Conservation (phyloP, 1,140 invertebrate species). For the Mesaphorura yosii region DNA sequence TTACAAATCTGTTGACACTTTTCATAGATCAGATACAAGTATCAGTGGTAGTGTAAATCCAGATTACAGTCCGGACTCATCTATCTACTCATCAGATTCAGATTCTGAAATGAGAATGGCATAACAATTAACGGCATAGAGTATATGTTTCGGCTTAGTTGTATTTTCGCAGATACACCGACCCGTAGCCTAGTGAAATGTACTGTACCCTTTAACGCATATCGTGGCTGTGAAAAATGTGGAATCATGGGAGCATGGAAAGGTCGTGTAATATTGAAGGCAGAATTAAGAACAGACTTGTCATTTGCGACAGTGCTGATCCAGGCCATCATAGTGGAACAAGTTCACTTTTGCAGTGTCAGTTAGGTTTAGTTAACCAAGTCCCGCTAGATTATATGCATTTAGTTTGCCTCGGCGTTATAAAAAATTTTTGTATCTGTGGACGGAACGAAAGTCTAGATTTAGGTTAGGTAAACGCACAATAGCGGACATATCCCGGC, state of each 20-base stretch:
- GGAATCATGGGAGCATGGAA: conserved; percentile 7
- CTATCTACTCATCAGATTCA: conserved; percentile 11
- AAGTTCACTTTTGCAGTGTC: conserved; percentile 19
- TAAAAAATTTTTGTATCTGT: conserved; percentile 31
- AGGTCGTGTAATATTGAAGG: conserved; percentile 1
- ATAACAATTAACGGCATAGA: not conserved
- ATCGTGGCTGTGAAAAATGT: conserved; percentile 22
- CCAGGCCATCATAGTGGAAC: conserved; percentile 25
- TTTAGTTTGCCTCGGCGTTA: conserved; percentile 32
- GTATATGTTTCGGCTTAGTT: not conserved
- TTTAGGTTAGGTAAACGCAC: not conserved
- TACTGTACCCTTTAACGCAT: conserved; percentile 13
- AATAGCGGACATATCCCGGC: conserved; percentile 23
- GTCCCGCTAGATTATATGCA: conserved; percentile 36
- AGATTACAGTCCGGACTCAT: no score
- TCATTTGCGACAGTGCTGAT: conserved; percentile 20
- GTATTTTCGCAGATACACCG: conserved; percentile 22
- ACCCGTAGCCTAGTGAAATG: conserved; percentile 15
- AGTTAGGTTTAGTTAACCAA: conserved; percentile 30
- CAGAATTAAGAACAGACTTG: conserved; percentile 16
- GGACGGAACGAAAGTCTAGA: conserved; percentile 12
- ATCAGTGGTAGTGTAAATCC: no score
- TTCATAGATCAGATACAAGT: no score
- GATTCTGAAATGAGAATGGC: not conserved
- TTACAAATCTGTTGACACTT: no score